phyloP scores from a whole-genome alignment of 2,888 invertebrate genomes.

The Spialia ferax region DNA sequence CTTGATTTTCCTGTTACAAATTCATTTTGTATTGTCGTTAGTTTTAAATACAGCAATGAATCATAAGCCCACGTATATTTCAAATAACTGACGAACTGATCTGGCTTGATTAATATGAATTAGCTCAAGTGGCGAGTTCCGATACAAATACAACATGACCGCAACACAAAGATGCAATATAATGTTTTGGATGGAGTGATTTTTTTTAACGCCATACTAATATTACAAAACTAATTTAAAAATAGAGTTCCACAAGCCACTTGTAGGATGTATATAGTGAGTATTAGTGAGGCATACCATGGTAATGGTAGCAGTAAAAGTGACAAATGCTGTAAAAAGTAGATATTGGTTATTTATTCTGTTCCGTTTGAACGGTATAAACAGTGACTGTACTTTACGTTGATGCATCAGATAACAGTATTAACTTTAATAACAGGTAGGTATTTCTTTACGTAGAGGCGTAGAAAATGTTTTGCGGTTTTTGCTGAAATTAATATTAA shows the following conservation, averaged over 20 bases:
- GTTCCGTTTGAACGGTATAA: slow-evolving; percentile 10
- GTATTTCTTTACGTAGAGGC: not conserved
- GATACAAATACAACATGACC: slow-evolving; percentile 26
- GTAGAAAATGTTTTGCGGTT: slow-evolving; percentile 9
- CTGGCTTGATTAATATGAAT: slow-evolving; percentile 35
- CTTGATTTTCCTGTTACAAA: not conserved
- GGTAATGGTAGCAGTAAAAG: not conserved
- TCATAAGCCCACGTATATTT: slow-evolving; percentile 3
- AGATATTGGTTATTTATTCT: not conserved
- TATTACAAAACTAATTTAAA: no score
- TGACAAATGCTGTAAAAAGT: not conserved
- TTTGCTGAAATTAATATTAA: slow-evolving; percentile 2
- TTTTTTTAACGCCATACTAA: no score
- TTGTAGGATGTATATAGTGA: no score
- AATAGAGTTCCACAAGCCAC: no score
- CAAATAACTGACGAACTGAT: slow-evolving; percentile 8
- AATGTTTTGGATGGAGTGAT: slow-evolving; percentile 18
- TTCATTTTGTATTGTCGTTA: not conserved
- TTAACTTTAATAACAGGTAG: not conserved
- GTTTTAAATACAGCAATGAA: not conserved
- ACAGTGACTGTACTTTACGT: not conserved
- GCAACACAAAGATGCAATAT: slow-evolving; percentile 11
- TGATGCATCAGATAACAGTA: not conserved
- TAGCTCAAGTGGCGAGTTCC: slow-evolving; percentile 38
- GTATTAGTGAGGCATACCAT: not conserved